phyloP scores from a whole-genome alignment of 2,888 invertebrate species.

The Cyclophora albipunctata region DNA sequence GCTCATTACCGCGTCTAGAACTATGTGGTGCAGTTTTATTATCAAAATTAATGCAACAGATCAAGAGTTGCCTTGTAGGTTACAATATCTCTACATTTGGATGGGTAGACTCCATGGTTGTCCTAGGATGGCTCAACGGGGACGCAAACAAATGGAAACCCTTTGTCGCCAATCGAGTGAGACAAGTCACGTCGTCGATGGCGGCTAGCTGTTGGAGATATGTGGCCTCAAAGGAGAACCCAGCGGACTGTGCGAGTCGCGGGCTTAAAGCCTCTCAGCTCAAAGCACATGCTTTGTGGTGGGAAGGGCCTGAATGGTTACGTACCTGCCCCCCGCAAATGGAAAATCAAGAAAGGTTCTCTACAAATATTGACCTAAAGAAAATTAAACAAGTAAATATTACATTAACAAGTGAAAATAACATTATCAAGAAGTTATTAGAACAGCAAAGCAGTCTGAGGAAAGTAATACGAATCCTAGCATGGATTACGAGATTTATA shows the following conservation, averaged over 20 bases:
- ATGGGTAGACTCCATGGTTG: conserved; percentile 16
- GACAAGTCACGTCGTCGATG: conserved; percentile 5
- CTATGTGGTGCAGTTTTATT: conserved; percentile 5
- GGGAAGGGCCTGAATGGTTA: conserved; percentile 12
- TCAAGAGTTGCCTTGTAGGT: neutral
- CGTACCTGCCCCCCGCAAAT: too few relatives aligned
- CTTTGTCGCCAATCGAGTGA: conserved; percentile 16
- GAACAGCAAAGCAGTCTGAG: too few relatives aligned
- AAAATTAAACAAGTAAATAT: too few relatives aligned
- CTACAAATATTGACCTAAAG: too few relatives aligned
- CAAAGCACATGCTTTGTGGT: conserved; percentile 3
- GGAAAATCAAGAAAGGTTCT: too few relatives aligned
- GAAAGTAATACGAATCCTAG: too few relatives aligned
- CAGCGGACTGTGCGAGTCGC: conserved; percentile 13
- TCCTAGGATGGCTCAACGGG: conserved; percentile 16
- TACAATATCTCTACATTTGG: conserved; percentile 5
- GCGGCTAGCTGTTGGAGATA: conserved; percentile 3
- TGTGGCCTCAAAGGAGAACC: conserved; percentile 13
- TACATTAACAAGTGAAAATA: too few relatives aligned
- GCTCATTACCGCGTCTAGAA: conserved; percentile 7
- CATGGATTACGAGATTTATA: too few relatives aligned
- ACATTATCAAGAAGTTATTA: too few relatives aligned
- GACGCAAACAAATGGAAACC: conserved; percentile 13
- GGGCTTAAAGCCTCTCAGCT: conserved; percentile 7
- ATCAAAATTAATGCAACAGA: conserved; percentile 2